A percentile compares a stretch with the other conserved stretches of the same genome.
phyloP scores from a whole-genome alignment of 2,113 vertebrate genomes.

The Octodon degus region DNA sequence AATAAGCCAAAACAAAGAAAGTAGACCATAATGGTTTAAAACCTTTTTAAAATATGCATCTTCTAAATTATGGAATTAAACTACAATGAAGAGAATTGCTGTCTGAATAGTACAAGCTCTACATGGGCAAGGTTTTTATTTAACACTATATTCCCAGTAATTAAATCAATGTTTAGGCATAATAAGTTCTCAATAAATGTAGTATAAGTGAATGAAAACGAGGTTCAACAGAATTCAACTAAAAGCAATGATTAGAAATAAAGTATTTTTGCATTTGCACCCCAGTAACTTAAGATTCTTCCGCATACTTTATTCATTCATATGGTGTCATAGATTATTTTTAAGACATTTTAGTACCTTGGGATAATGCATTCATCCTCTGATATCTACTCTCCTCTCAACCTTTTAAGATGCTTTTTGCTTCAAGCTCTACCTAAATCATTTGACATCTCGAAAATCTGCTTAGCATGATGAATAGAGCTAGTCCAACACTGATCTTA shows the following conservation, averaged over 20 bases:
- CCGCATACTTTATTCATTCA: neutral
- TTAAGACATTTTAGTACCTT: neutral
- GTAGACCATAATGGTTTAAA: neutral
- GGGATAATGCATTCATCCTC: constrained; percentile 6
- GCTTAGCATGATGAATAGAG: neutral
- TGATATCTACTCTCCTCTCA: neutral
- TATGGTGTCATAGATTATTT: constrained; percentile 11
- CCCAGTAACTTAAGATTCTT: neutral
- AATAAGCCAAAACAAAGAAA: constrained; percentile 38
- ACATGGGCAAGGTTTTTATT: neutral
- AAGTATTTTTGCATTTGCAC: constrained; percentile 7
- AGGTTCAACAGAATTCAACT: neutral
- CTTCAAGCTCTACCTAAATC: constrained; percentile 51
- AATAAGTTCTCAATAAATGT: neutral
- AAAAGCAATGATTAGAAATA: neutral
- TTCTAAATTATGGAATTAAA: neutral
- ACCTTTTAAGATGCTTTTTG: constrained; percentile 17
- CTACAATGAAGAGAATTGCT: neutral
- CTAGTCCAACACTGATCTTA: neutral
- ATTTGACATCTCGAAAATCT: constrained; percentile 36
- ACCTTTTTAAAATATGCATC: neutral
- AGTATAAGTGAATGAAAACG: constrained; percentile 48
- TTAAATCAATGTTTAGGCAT: neutral
- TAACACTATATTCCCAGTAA: neutral
- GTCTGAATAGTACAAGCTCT: neutral